Percentiles rank a stretch among this genome's conserved stretches.
These are phyloP conservation scores for Petromus typicus DNA, from an alignment of 2,113 vertebrate species.

Conservation along the genomic window DNA sequence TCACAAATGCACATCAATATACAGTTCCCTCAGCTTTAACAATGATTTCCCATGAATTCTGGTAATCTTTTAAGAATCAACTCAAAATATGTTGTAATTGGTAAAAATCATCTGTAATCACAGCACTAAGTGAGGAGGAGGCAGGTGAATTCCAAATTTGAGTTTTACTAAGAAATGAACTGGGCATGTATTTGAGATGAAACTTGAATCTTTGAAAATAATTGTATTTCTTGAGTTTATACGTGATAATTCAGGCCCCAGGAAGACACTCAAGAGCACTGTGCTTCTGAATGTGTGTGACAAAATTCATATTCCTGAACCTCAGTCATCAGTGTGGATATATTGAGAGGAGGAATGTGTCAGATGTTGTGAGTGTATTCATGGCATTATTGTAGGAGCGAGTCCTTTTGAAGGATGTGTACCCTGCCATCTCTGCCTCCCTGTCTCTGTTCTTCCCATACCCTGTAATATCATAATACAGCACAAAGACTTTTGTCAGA, in stretches of 20 bases:
- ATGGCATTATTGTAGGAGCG: neutral
- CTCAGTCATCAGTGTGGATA: neutral
- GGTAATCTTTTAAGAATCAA: neutral
- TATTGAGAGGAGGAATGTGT: neutral
- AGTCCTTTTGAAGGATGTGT: neutral
- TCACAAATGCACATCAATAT: neutral
- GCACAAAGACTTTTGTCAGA: neutral
- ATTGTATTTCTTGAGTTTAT: slow-evolving; percentile 8
- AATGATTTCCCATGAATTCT: neutral
- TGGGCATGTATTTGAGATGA: neutral
- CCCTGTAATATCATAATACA: neutral
- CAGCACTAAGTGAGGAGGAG: neutral
- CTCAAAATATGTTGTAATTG: neutral
- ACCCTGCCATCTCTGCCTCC: neutral
- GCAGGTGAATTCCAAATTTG: neutral
- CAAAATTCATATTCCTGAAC: neutral
- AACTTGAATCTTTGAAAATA: neutral
- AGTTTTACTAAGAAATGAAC: neutral
- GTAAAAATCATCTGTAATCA: neutral
- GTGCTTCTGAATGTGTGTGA: neutral
- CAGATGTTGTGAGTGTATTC: neutral
- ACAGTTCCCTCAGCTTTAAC: neutral
- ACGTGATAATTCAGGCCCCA: neutral
- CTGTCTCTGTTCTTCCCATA: too few relatives aligned
- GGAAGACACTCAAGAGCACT: neutral